phyloP scores from a whole-genome alignment of 2,113 vertebrate genomes.

The Gavialis gangeticus region DNA sequence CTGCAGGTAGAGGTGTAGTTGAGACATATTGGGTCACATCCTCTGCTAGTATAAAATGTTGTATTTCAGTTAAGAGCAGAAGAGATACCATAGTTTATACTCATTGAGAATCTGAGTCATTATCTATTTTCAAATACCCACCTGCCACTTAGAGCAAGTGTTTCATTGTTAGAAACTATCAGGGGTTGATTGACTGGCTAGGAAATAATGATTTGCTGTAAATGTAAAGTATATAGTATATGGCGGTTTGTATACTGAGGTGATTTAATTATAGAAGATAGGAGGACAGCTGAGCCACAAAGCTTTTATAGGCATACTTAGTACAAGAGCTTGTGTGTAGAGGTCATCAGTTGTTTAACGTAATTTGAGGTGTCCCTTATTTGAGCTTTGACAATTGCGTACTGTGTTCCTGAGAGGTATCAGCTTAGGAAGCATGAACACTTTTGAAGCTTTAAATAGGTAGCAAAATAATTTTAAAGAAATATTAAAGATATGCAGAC shows the following conservation, averaged over 20 bases:
- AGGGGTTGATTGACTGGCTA: background rate
- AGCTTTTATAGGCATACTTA: conserved; percentile 21
- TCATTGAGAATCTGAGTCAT: background rate
- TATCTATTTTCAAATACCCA: background rate
- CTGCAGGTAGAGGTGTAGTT: background rate
- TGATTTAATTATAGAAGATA: conserved; percentile 18
- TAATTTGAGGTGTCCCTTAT: background rate
- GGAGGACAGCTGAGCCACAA: conserved; percentile 4
- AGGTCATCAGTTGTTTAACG: conserved; percentile 31
- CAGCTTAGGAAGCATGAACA: background rate
- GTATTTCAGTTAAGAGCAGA: background rate
- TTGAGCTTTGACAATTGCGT: conserved; percentile 10
- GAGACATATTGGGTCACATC: background rate
- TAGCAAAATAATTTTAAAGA: conserved; percentile 24
- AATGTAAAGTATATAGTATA: background rate
- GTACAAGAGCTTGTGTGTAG: conserved; percentile 26
- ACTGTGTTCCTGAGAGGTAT: conserved; percentile 37
- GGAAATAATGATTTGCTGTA: background rate
- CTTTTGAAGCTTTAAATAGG: conserved; percentile 27
- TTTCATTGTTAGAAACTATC: background rate
- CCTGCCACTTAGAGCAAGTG: background rate
- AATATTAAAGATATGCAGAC: background rate
- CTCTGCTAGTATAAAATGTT: background rate
- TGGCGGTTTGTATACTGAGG: background rate
- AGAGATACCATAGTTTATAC: background rate